Evolutionary conservation across 2,113 vertebrate genomes (phyloP).

Genomic region (Physeter macrocephalus): DNA sequence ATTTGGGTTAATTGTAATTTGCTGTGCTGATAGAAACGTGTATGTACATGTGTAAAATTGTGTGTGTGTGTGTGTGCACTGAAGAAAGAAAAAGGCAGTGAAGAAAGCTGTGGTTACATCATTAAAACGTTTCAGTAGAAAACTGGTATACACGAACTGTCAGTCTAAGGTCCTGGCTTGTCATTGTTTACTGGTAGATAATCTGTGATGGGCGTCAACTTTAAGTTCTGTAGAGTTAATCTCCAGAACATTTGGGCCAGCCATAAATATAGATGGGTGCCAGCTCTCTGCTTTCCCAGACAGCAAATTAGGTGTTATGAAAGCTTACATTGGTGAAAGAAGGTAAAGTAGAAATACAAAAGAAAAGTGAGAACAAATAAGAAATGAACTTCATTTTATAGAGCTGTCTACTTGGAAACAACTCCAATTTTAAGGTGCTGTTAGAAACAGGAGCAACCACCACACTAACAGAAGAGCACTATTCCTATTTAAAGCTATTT

Average conservation of each 20-base stretch:
- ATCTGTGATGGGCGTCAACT: conserved; percentile 33
- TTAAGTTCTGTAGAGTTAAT: conserved; percentile 22
- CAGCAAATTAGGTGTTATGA: conserved; percentile 60
- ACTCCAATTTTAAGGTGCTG: conserved; percentile 46
- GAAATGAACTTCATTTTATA: conserved; percentile 57
- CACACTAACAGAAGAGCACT: not conserved
- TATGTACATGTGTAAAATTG: not conserved
- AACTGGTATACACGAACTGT: not conserved
- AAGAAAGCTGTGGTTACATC: not conserved
- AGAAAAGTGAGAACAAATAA: conserved; percentile 36
- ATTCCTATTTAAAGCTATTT: conserved; percentile 56
- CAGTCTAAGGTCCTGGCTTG: conserved; percentile 29
- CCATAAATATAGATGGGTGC: not conserved
- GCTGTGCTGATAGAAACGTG: not conserved
- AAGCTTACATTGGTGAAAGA: conserved; percentile 49
- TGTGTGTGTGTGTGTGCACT: not conserved
- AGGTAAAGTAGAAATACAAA: conserved; percentile 44
- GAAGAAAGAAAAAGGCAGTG: not conserved
- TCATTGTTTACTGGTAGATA: conserved; percentile 13
- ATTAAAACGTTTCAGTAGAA: not conserved
- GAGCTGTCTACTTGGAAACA: conserved; percentile 51
- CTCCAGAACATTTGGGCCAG: not conserved
- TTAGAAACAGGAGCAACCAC: conserved; percentile 26
- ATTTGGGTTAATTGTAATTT: conserved; percentile 38
- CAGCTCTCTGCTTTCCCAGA: conserved; percentile 28